Percentiles rank a stretch among this genome's conserved stretches.
Evolutionary conservation across 2,888 invertebrate genomes (phyloP).

Genomic region (Argyresthia goedartella): DNA sequence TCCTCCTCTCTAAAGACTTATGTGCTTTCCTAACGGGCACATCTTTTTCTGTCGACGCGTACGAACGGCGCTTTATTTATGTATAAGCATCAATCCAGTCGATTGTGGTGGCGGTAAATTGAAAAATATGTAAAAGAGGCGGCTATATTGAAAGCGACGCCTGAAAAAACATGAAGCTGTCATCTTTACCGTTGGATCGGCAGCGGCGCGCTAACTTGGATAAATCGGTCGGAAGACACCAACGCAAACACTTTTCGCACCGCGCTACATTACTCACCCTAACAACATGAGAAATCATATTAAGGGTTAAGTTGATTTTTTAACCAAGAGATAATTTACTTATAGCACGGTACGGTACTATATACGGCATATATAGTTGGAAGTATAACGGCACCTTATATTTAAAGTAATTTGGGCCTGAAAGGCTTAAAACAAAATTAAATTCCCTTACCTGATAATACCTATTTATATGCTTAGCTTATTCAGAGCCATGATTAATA

Average conservation of each 20-base stretch:
- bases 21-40: slow-evolving; percentile 22
- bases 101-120: slow-evolving; percentile 43
- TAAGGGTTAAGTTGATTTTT: neutral
- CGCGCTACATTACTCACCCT: slow-evolving; percentile 60
- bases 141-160: slow-evolving; percentile 47
- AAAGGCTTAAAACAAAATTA: no score
- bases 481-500: no score
- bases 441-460: no score
- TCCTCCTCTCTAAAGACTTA: slow-evolving; percentile 12
- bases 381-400: no score
- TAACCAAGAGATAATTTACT: no score
- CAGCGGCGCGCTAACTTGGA: slow-evolving; percentile 26
- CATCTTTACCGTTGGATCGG: slow-evolving; percentile 57
- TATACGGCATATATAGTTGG: no score
- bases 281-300: slow-evolving; percentile 40
- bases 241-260: slow-evolving; percentile 8
- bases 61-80: slow-evolving; percentile 28
- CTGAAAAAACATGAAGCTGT: slow-evolving; percentile 52
- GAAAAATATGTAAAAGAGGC: slow-evolving; percentile 57
- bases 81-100: slow-evolving; percentile 25
- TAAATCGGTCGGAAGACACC: slow-evolving; percentile 57
- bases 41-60: slow-evolving; percentile 17
- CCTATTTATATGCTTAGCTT: no score
- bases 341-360: no score
- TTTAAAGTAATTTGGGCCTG: no score